Base-by-base conservation (phyloP, 1,140 invertebrate genomes). In the Lepidostoma basale region DNA sequence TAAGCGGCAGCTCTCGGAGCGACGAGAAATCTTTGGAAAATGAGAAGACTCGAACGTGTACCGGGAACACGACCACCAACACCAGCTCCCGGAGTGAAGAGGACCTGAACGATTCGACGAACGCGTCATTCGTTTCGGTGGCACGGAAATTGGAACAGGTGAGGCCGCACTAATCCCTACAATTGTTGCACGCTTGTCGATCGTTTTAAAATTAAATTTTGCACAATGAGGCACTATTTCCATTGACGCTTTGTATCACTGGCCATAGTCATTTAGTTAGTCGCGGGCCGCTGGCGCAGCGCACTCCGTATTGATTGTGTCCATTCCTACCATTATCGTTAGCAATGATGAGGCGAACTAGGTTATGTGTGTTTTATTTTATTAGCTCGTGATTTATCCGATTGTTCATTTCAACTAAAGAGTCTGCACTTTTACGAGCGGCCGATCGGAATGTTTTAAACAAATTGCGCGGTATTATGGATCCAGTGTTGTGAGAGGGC, bases 91-190 rank as follows among this genome's bases (percentile, higher is more conserved):
- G 9, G 9, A 59, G 36, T 9, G 20, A 28, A 10, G 28, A 12
- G 42, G 70, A 65, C 22, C 22, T 18, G 5, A 56, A 44, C 52
- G 52, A 58, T 18, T 33, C 33, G 47, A 14, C 62, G 49, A 62
- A 70, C 33, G 40, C 49, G 25, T 70, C 67, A 67, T 68, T 67
- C 44, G 64, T 45, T 49, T 69, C 71, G 52, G 64, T 70, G 59
- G 63, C 52, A 49, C 68, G 63, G 65, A 73, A 73, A 70, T 70
- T 73, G 52, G 71, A 73, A 70, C 36, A 73, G 71, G 71, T 73
- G 70, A 62, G 70, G 66, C 62, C 42, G 20, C 33, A 54, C 47
- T 25, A 60, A 59, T 64, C 47, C 10, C 18, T 25, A 16, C 42
- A 28, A 44, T 26, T 62, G 40, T 56, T 67, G 52, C 26, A 40